Base-by-base conservation (phyloP, 2,113 vertebrate genomes). In the Elephas maximus region DNA sequence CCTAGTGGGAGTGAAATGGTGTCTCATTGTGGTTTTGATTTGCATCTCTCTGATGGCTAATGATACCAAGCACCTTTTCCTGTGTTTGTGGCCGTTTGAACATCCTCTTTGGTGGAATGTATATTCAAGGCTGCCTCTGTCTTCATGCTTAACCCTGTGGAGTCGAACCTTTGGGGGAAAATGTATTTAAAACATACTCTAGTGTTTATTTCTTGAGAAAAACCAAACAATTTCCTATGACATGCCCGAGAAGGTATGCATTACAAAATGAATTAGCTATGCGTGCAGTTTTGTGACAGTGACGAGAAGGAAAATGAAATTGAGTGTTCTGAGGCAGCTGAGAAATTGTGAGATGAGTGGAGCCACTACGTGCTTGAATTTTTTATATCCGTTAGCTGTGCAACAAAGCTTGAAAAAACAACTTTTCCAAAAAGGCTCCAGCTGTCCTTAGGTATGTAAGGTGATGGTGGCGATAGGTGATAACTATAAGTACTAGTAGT, bases 141-240 rank as follows among this genome's bases (percentile, higher is more conserved):
- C 69, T 85, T 84, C 53, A 51, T 71, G 41, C 88, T 93, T 88
- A 81, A 81, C 7, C 24, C 41, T 30, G 0, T 84, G 24, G 41
- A 74, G 41, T 65, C 96, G 93, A 94, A 88, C 8, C 18, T 95
- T 90, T 17, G 82, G 53, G 93, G 44, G 69, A 30, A 83, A 90
- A 80, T 51, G 81, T 48, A 7, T 33, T 21, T 80, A 65, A 45
- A 51, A 65, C 41, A 20, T 7, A 67, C 18, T 76, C 41, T 78
- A 21, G 2, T 0, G 45, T 69, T 78, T 88, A 6, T 57, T 37
- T 95, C 79, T 80, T 94, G 69, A 7, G 60, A 92, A 57, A 69
- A 65, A 33, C 63, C 1, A 5, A 11, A 91, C 44, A 26, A 2
- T n/a, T 41, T 85, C 5, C 60, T 30, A 28, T 44, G 87, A 23